Base-by-base conservation (phyloP, 2,888 invertebrate genomes). In the Dryomyza anilis region DNA sequence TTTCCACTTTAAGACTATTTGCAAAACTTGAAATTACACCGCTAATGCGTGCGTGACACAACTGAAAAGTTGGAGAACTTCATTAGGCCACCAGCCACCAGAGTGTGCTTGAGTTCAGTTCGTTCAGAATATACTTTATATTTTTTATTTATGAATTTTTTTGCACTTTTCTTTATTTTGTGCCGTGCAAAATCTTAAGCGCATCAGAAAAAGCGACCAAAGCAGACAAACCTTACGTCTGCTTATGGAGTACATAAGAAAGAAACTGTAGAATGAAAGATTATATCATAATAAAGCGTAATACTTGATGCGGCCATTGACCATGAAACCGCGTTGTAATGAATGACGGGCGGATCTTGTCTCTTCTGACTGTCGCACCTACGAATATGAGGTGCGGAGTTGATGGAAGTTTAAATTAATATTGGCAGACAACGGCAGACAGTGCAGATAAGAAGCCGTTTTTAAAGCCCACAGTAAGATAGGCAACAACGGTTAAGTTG, bases 301-400 rank as follows among this genome's bases (percentile, higher is more conserved):
- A 74, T 76, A 73, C 76, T 74, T 73, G 73, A 70, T 74, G 76
- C 76, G 75, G 81, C 76, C 79, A 80, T 81, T 79, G 79, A 79
- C 81, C 79, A 79, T 79, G 79, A 76, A 76, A 27, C 61, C 52
- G 27, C 14, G 21, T 43, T 43, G 43, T 52, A 52, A 16, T 25
- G 33, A 53, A 16, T 19, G 53, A 53, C 30, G 10, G 53, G 19
- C 33, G 23, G 50, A 50, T n/a, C n/a, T 23, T 25, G n/a, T 23
- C 39, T 39, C 3, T 39, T n/a, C 8, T 39, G 39, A 33, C 39
- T 14, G 39, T 39, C 39, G 3, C 3, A 39, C 39, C 7, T n/a
- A 5, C n/a, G 39, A n/a, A n/a, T 14, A 39, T 12, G 50, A 14
- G 12, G 50, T 23, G 50, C 50, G 23, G 12, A 50, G 23, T 50